These are phyloP conservation scores for Mobula birostris DNA, from an alignment of 2,113 vertebrate genomes.

Conservation along the genomic window DNA sequence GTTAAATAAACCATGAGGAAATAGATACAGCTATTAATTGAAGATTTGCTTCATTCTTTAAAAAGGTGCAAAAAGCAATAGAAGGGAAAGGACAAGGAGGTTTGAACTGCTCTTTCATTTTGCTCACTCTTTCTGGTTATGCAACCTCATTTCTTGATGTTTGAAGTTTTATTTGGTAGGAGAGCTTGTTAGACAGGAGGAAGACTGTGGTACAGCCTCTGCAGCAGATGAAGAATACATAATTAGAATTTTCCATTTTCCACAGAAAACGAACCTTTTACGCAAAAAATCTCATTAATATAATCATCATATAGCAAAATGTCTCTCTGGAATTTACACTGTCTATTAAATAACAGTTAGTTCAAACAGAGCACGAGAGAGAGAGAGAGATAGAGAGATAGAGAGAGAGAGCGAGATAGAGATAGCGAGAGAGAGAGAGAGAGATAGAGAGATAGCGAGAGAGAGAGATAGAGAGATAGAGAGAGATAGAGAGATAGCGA, in stretches of 20 bases:
- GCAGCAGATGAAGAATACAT: conserved; percentile 31
- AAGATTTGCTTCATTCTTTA: neutral
- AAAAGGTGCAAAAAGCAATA: neutral
- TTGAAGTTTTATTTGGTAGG: conserved; percentile 10
- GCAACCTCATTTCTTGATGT: neutral
- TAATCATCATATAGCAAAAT: neutral
- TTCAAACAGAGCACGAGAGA: neutral
- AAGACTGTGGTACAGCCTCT: conserved; percentile 6
- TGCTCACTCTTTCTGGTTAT: neutral
- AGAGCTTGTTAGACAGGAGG: neutral
- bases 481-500: neutral
- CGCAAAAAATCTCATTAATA: neutral
- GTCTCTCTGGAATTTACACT: neutral
- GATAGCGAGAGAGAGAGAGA: neutral
- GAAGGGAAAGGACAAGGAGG: neutral
- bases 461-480: neutral
- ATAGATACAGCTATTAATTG: neutral
- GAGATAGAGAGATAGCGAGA: neutral
- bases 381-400: too few relatives aligned
- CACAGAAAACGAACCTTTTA: neutral
- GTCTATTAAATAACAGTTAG: neutral
- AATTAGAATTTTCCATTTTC: conserved; percentile 32
- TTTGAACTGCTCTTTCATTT: neutral
- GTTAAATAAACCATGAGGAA: neutral
- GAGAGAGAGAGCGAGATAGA: neutral